Percentiles rank a stretch among this genome's conserved stretches.
Conservation (phyloP, 2,888 invertebrate genomes). For the Dynastes hyllus region DNA sequence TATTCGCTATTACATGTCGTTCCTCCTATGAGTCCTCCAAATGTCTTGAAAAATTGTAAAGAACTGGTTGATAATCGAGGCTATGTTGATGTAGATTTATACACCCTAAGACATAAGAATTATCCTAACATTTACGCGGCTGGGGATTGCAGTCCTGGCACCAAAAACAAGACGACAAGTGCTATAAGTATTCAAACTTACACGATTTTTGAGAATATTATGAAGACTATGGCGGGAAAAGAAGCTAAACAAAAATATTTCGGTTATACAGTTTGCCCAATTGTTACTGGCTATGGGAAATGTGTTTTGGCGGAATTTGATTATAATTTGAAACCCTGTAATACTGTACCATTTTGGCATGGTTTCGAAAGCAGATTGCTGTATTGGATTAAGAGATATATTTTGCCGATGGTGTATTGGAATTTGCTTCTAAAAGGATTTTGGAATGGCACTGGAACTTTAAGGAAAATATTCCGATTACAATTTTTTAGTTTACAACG, state of each 20-base stretch:
- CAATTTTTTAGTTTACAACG: not conserved
- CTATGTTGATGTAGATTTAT: constrained; percentile 85
- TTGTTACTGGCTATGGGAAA: constrained; percentile 87
- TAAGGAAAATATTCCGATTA: constrained; percentile 18
- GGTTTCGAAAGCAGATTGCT: constrained; percentile 78
- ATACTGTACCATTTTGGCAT: constrained; percentile 95
- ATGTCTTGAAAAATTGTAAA: constrained; percentile 75
- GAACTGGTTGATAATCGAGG: constrained; percentile 82
- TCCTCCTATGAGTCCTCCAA: constrained; percentile 90
- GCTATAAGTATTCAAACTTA: constrained; percentile 94
- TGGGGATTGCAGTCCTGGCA: constrained; percentile 95
- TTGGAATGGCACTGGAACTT: constrained; percentile 13
- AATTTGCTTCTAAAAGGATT: constrained; percentile 85
- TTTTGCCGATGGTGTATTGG: constrained; percentile 96
- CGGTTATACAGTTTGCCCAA: constrained; percentile 97
- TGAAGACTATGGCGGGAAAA: constrained; percentile 76
- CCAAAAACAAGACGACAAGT: constrained; percentile 97
- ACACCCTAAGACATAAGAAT: constrained; percentile 85
- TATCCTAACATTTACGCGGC: constrained; percentile 93
- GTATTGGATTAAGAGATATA: constrained; percentile 88
- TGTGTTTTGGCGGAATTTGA: constrained; percentile 97
- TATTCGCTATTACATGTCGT: constrained; percentile 92
- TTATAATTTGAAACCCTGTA: constrained; percentile 86
- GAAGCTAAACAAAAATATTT: constrained; percentile 77
- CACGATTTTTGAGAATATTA: constrained; percentile 84